A percentile compares a stretch with the other conserved stretches of the same genome.
These are phyloP conservation scores for Hypsopygia costalis DNA, from an alignment of 2,888 invertebrate species.

Conservation along the genomic window DNA sequence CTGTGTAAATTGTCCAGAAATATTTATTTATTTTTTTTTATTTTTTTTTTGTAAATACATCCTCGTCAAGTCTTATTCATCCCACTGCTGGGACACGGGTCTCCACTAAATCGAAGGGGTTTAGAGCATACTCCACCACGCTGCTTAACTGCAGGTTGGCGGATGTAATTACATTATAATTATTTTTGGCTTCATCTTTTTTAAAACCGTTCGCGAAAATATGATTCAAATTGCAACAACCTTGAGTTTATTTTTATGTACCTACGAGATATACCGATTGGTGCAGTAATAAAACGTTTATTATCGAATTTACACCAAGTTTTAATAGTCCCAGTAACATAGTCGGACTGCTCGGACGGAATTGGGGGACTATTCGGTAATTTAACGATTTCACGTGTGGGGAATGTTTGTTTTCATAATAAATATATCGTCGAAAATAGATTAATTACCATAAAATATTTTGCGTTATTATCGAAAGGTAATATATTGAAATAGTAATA, in stretches of 20 bases:
- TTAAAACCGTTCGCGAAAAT: too few relatives aligned
- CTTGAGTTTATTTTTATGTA: constrained; percentile 7
- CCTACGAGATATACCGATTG: neutral
- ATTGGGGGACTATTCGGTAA: neutral
- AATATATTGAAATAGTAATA: too few relatives aligned
- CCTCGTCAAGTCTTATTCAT: too few relatives aligned
- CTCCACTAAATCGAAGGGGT: too few relatives aligned
- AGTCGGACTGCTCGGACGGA: constrained; percentile 5
- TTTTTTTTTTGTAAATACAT: too few relatives aligned
- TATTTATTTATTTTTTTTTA: too few relatives aligned
- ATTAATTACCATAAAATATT: neutral
- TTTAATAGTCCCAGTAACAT: constrained; percentile 12
- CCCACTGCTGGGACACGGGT: too few relatives aligned
- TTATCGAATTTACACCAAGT: constrained; percentile 12
- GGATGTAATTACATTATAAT: constrained; percentile 1
- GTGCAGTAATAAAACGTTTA: constrained; percentile 10
- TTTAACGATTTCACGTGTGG: neutral
- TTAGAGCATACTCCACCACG: too few relatives aligned
- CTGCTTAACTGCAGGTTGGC: too few relatives aligned
- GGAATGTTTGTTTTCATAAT: constrained; percentile 10
- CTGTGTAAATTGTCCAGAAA: too few relatives aligned
- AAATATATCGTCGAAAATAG: constrained; percentile 3
- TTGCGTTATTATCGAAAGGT: neutral
- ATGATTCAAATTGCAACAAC: too few relatives aligned
- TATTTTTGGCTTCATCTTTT: too few relatives aligned